Conservation (phyloP, 2,888 invertebrate genomes). For the Papilio elwesi region DNA sequence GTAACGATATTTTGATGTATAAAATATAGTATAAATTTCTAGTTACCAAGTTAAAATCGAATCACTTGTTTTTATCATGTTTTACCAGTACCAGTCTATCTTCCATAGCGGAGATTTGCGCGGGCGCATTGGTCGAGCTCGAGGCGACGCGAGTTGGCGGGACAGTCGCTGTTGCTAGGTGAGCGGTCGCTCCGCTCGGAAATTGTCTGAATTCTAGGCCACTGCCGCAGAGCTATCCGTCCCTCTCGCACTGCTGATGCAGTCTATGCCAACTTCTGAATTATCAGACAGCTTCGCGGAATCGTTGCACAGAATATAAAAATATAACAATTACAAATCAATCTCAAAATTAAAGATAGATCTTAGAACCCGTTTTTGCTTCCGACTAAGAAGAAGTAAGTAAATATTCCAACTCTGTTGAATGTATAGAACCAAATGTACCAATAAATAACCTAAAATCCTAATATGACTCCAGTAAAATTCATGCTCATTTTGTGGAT, state of each 20-base stretch:
- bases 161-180: slow-evolving; percentile 37
- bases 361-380: too few species aligned
- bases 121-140: slow-evolving; percentile 25
- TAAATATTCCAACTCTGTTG: too few species aligned
- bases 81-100: slow-evolving; percentile 21
- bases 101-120: slow-evolving; percentile 35
- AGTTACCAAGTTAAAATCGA: slow-evolving; percentile 16
- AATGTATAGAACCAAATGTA: too few species aligned
- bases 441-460: too few species aligned
- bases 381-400: too few species aligned
- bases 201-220: slow-evolving; percentile 80
- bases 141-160: slow-evolving; percentile 23
- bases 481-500: too few species aligned
- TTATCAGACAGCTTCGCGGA: slow-evolving; percentile 31
- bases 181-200: slow-evolving; percentile 64
- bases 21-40: not conserved
- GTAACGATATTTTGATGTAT: not conserved
- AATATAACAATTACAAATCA: not conserved
- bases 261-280: slow-evolving; percentile 20
- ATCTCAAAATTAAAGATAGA: too few species aligned
- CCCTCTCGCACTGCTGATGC: slow-evolving; percentile 58
- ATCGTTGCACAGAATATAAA: slow-evolving; percentile 35
- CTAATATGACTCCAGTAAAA: too few species aligned
- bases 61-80: slow-evolving; percentile 12
- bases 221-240: slow-evolving; percentile 57